phyloP scores from a whole-genome alignment of 2,797 vertebrate species.

The Hybognathus amarus region DNA sequence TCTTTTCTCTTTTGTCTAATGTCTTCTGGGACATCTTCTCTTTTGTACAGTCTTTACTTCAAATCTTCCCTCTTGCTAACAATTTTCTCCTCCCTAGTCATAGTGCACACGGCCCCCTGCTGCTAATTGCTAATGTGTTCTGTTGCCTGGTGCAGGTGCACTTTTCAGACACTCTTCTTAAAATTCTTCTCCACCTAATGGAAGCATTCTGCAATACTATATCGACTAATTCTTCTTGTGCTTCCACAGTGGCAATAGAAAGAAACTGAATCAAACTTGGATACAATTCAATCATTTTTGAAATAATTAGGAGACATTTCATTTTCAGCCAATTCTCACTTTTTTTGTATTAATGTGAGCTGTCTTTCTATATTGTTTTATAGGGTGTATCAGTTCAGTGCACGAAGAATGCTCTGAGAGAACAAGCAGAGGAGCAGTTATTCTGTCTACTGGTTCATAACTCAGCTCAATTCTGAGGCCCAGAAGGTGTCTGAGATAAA shows the following conservation, averaged over 20 bases:
- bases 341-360: background rate
- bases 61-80: no score
- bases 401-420: slow-evolving; percentile 85
- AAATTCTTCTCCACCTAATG: background rate
- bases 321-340: background rate
- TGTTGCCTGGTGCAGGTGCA: background rate
- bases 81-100: background rate
- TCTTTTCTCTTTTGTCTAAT: no score
- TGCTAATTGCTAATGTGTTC: background rate
- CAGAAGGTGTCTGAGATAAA: slow-evolving; percentile 85
- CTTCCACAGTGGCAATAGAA: background rate
- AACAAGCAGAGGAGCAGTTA: slow-evolving; percentile 85
- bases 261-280: background rate
- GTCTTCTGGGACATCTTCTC: no score
- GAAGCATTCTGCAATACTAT: background rate
- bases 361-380: background rate
- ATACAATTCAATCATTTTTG: background rate
- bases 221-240: background rate
- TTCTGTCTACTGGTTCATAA: slow-evolving; percentile 83
- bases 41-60: no score
- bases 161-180: background rate
- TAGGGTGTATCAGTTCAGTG: slow-evolving; percentile 90
- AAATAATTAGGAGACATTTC: background rate
- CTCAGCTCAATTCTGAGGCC: no score
- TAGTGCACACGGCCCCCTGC: background rate